Base-by-base conservation (phyloP, 2,888 invertebrate species). In the Romanomermis culicivorax region DNA sequence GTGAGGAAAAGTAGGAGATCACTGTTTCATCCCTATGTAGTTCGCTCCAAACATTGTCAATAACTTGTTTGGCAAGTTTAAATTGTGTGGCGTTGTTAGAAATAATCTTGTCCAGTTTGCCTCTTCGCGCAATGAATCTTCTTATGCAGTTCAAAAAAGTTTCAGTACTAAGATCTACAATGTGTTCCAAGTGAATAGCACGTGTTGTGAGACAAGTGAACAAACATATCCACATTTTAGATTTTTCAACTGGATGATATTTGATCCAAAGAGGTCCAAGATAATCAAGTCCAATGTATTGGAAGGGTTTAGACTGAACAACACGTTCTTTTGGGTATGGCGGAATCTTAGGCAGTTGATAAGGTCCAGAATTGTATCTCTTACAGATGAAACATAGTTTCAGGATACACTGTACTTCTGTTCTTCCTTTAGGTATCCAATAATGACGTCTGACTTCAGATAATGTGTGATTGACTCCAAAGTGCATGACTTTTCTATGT, bases 31-130 rank as follows among this genome's bases (percentile, higher is more conserved):
- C 11, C 17, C 7, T 11, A 20, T 43, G 20, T 14, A n/a, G n/a
- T n/a, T 26, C 7, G 1, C 52, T 14, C 58, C 59, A 59, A 27
- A 58, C 55, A 2, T 50, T 20, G 2, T 52, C n/a, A 4, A 62
- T 42, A 17, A 73, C 65, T 58, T 65, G 70, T 2, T 60, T 58
- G 0, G 65, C 58, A 1, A 69, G 65, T 1, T 63, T 58, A 58
- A 73, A 72, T 57, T 70, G 70, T 0, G 65, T 64, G 0, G 68
- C 69, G 55, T 71, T 71, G 53, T 73, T 71, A 25, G 63, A 63
- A 50, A 63, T 68, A 1, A 71, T 63, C 2, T 62, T 59, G 11
- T 50, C 58, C 0, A 67, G 66, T 26, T 64, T 56, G 2, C 70
- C 66, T 26, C 66, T 56, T 42, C 67, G 55, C 1, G 64, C 60